Base-by-base conservation (phyloP, 2,888 invertebrate species). In the Cheiracanthium punctorium region DNA sequence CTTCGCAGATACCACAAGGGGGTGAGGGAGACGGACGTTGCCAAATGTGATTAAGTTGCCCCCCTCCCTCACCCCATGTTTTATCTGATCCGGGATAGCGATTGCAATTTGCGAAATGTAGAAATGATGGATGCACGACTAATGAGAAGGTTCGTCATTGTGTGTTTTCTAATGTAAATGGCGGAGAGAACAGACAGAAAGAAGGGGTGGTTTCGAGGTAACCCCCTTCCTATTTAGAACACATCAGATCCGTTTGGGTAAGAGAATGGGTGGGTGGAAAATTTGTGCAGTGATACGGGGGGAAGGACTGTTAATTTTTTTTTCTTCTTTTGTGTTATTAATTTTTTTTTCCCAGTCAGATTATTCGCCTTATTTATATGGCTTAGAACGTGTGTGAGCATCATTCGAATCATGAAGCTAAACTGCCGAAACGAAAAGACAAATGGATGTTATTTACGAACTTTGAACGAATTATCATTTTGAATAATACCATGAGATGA, bases 31-130 rank as follows among this genome's bases (percentile, higher is more conserved):
- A 17, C 14, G 48, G 58, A 24, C 58, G 12, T 58, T 58, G 67
- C 43, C 33, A 73, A 82, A 82, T 73, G 64, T 72, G 84, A 84
- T 84, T 84, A 84, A 84, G 79, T 73, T 41, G 77, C 77, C 82
- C 52, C 14, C 20, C 52, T n/a, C 28, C 33, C 41, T 14, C 69
- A 30, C 30, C 64, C 69, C 48, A 20, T 14, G 24, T 41, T 52
- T 67, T 77, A 69, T 73, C 69, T 65, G 74, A 75, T 70, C 58
- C 58, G 52, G 67, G 70, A 70, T 69, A 65, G 72, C 79, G 84
- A 79, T 84, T 58, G 84, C 69, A 84, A 84, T 84, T 84, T 84
- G 79, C 73, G 84, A 84, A 84, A 84, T 84, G 84, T 69, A 79
- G 73, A 73, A 79, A 84, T 84, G 84, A 84, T 84, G 65, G 84